Conservation (phyloP, 2,888 invertebrate genomes). For the Drosophila aldrichi region DNA sequence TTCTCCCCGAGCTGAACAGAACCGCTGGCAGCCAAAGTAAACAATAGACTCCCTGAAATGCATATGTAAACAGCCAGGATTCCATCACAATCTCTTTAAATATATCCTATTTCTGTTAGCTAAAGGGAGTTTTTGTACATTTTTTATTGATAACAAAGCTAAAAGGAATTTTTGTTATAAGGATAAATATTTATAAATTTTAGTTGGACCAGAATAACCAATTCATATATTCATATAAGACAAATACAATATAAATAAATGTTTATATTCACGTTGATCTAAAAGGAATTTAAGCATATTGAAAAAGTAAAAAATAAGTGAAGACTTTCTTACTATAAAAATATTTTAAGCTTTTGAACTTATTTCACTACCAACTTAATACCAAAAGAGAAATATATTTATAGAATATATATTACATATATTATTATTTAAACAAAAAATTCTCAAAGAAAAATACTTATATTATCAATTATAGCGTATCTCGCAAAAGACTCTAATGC, state of each 20-base stretch:
- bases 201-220: no score
- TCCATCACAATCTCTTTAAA: slow-evolving; percentile 20
- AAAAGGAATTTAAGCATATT: no score
- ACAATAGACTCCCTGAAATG: slow-evolving; percentile 36
- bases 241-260: no score
- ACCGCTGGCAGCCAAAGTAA: slow-evolving; percentile 27
- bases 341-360: no score
- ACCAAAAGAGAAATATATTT: no score
- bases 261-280: no score
- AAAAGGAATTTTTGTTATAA: neutral
- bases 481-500: neutral
- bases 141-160: neutral
- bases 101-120: neutral
- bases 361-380: no score
- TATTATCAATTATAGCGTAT: neutral
- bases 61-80: slow-evolving; percentile 44
- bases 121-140: neutral
- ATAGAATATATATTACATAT: no score
- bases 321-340: no score
- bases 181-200: no score
- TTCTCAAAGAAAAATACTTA: neutral
- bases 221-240: no score
- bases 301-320: no score
- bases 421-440: neutral
- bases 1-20: neutral